Base-by-base conservation (phyloP, 1,140 invertebrate species). In the Drosophila watanabei region DNA sequence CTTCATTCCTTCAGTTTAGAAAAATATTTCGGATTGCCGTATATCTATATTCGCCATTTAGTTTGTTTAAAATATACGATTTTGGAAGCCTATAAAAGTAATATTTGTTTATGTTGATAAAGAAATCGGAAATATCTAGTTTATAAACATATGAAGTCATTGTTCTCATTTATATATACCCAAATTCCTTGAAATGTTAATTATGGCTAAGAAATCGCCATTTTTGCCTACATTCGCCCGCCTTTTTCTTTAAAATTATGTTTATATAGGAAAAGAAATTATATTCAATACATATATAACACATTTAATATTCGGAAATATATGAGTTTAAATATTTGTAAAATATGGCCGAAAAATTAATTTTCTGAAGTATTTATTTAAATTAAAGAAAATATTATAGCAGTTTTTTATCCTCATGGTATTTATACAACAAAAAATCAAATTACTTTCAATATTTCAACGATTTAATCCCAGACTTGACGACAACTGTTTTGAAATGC, bases 401-500 rank as follows among this genome's bases (percentile, higher is more conserved):
- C 24, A 32, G 51, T 10, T 2, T 18, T 4, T 7, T 41, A 51
- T 43, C n/a, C 14, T 37, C 6, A n/a, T 16, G 11, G n/a, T 66
- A 66, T 70, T 52, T 45, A 70, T 70, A 70, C 48, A 65, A 52
- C 20, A 20, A 6, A 49, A 35, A 72, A 35, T 20, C 28, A 20
- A 59, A 35, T 49, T 30, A 49, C 18, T 24, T 41, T 41, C n/a
- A 60, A 49, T 72, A 73, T 72, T 52, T 72, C 7, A 71, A 13
- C 11, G 24, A 28, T 18, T 51, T 52, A 72, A 51, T 73, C 68
- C 54, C 52, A 43, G 45, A 41, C 41, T 60, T 60, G 68, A 35
- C 33, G 28, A 33, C 70, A 59, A 73, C 66, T 73, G 66, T 73
- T 75, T 75, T 73, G 58, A 75, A 75, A 75, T 65, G 61, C 46